Evolutionary conservation across 2,797 vertebrate genomes (phyloP), one percentile per base, ranked within the genome.

Genomic region (Cryptoprocta ferox): DNA sequence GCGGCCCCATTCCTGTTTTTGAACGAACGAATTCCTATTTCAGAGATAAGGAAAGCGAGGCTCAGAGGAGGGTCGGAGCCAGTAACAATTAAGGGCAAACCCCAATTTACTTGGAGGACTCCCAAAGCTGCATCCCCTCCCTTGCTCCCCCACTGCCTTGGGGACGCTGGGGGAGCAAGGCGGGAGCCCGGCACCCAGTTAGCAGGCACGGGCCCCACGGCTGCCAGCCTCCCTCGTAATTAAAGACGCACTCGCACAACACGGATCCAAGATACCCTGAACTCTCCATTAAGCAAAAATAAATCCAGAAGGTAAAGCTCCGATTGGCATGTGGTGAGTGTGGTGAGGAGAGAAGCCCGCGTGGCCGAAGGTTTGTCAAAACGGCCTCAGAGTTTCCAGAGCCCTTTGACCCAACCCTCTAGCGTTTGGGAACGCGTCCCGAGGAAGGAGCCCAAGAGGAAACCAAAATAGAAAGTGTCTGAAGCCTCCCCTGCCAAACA

Each of bases 261-360:
- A 45, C 10, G 42, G 42, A 45, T 45, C 42, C 19, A 6, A 81
- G 61, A 53, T 30, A 30, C 63, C 53, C 21, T 26, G 68, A 73
- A 81, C 21, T 21, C 50, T 26, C 56, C 87, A 89, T 37, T 68
- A 42, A 45, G 10, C 39, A 68, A 79, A 92, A 85, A 3, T 26
- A 76, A 94, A 80, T n/a, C 75, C 50, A 12, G 76, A 84, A 42
- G 59, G 70, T 35, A 18, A 35, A 75, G 37, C n/a, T 63, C 5
- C 0, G 68, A 42, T 4, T n/a, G 37, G 63, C 61, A 26, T 45
- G 8, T 45, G 42, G 42, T 45, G 10, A n/a, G n/a, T n/a, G 0
- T 2, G 0, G 32, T 0, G 45, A 8, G 5, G 68, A 66, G 32
- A 50, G 48, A 5, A 3, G 3, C 13, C 10, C 0, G 9, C 1